Percentiles rank a stretch among this genome's conserved stretches.
phyloP scores from a whole-genome alignment of 1,140 invertebrate species.

The Drosophila simulans region DNA sequence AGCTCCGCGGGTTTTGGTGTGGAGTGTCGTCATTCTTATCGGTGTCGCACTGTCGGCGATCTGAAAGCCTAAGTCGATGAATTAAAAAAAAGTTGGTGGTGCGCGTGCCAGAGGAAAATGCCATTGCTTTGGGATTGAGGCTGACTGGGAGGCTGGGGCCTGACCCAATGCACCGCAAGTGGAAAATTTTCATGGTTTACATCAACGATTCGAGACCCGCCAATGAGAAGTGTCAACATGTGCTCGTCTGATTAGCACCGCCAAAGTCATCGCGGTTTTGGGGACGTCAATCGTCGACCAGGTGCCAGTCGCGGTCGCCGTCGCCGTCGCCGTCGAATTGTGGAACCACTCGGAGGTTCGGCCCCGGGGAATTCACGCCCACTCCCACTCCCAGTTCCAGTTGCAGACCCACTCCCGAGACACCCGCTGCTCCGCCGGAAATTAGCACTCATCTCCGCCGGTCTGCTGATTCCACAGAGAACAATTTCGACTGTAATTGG shows the following conservation, averaged over 20 bases:
- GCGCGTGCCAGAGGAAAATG: conserved; percentile 61
- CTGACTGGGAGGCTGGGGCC: conserved; percentile 1
- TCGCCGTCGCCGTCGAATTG: not conserved
- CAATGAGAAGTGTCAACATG: conserved; percentile 71
- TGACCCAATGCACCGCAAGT: conserved; percentile 43
- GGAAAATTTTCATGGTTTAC: conserved; percentile 77
- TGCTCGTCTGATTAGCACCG: conserved; percentile 68
- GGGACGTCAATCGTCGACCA: conserved; percentile 45
- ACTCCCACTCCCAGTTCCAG: conserved; percentile 41
- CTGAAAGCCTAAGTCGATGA: conserved; percentile 4
- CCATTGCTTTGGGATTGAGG: conserved; percentile 9
- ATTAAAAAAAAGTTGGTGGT: not conserved
- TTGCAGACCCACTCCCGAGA: conserved; percentile 9
- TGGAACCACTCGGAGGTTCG: conserved; percentile 6
- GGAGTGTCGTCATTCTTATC: conserved; percentile 34
- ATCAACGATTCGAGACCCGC: conserved; percentile 61
- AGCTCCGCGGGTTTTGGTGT: conserved; percentile 1
- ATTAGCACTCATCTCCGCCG: conserved; percentile 60
- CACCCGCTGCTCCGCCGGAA: conserved; percentile 35
- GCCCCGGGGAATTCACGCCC: conserved; percentile 35
- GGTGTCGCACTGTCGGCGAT: conserved; percentile 17
- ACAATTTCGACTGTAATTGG: not conserved
- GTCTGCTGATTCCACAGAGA: conserved; percentile 9
- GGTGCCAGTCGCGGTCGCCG: conserved; percentile 20
- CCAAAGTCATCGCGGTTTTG: conserved; percentile 52